A percentile compares a stretch with the other conserved stretches of the same genome.
Evolutionary conservation across 1,140 invertebrate genomes (phyloP).

Genomic region (Penaeus japonicus): DNA sequence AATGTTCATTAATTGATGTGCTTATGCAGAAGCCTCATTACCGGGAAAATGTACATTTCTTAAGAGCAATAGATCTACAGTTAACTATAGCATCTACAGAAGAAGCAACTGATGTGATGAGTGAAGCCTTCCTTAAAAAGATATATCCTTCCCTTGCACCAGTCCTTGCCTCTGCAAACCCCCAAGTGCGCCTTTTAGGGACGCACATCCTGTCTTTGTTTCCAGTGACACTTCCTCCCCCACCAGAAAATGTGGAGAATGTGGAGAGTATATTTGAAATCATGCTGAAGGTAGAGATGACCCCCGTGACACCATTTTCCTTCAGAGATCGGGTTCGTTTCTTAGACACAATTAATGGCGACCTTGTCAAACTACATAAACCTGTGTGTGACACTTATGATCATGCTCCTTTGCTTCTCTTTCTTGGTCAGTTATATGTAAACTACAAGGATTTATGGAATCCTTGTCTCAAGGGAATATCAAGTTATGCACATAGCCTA

Average conservation of each 20-base stretch:
- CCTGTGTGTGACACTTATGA: conserved; percentile 64
- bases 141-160: conserved; percentile 68
- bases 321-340: conserved; percentile 80
- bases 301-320: conserved; percentile 73
- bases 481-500: conserved; percentile 75
- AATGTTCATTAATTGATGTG: conserved; percentile 60
- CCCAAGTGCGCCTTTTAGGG: conserved; percentile 74
- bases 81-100: conserved; percentile 59
- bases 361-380: conserved; percentile 61
- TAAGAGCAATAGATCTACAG: conserved; percentile 61
- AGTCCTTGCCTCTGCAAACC: conserved; percentile 73
- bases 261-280: conserved; percentile 70
- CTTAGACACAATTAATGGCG: conserved; percentile 75
- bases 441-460: conserved; percentile 92
- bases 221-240: conserved; percentile 64
- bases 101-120: conserved; percentile 51
- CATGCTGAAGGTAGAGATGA: conserved; percentile 76
- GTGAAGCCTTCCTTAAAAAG: conserved; percentile 65
- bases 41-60: conserved; percentile 58
- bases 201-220: conserved; percentile 78
- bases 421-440: conserved; percentile 82
- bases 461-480: conserved; percentile 77
- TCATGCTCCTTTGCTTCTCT: conserved; percentile 74
- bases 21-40: conserved; percentile 51
- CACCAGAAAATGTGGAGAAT: conserved; percentile 63